Conservation (phyloP, 64 coral and sea anemone species). For the Orbicella faveolata region DNA sequence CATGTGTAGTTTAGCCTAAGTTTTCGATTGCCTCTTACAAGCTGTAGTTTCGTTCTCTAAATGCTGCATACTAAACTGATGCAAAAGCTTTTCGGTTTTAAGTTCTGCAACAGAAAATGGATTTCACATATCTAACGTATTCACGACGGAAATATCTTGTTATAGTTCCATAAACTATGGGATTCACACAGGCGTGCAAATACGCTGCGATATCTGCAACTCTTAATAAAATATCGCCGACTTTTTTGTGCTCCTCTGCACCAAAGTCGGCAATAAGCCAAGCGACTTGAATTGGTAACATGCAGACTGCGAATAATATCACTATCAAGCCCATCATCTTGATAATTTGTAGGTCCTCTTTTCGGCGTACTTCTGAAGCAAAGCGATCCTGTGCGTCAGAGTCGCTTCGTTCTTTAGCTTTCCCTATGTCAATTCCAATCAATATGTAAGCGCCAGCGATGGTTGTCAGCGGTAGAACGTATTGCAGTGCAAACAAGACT, state of each 20-base stretch:
- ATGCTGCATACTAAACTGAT: too few relatives aligned
- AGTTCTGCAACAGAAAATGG: constrained; percentile 41
- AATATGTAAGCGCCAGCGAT: constrained; percentile 29
- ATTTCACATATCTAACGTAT: constrained; percentile 47
- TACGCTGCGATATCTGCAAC: constrained; percentile 60
- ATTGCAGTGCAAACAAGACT: constrained; percentile 32
- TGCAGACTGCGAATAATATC: constrained; percentile 64
- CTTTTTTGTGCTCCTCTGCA: constrained; percentile 25
- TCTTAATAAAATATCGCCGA: constrained; percentile 47
- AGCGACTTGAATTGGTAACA: constrained; percentile 53
- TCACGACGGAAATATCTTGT: constrained; percentile 63
- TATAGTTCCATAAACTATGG: constrained; percentile 66
- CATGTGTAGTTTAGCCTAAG: too few relatives aligned
- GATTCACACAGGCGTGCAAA: constrained; percentile 66
- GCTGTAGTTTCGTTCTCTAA: too few relatives aligned
- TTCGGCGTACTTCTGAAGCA: constrained; percentile 27
- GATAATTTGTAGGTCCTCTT: constrained; percentile 69
- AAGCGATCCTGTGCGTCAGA: constrained; percentile 2
- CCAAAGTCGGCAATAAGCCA: constrained; percentile 68
- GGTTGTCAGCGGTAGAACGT: constrained; percentile 28
- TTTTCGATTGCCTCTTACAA: too few relatives aligned
- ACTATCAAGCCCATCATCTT: constrained; percentile 72
- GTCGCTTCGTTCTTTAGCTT: constrained; percentile 5
- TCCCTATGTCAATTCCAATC: constrained; percentile 21
- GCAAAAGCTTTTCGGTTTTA: background rate